Conservation (phyloP, 2,888 invertebrate species). For the Drosophila cracens region DNA sequence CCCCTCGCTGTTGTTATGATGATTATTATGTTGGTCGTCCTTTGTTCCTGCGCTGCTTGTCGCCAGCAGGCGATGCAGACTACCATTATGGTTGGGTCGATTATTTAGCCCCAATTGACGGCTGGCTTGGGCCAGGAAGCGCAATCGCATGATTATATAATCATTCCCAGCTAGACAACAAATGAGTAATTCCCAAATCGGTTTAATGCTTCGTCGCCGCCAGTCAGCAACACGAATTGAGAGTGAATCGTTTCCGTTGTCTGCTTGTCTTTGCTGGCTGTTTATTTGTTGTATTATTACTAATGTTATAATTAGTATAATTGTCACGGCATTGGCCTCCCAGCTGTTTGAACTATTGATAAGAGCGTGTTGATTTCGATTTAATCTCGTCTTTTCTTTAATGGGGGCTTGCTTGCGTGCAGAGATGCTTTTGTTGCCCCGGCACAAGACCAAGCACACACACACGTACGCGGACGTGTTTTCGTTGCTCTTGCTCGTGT, state of each 20-base stretch:
- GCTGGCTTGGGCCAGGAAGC: constrained; percentile 27
- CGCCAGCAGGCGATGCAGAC: constrained; percentile 26
- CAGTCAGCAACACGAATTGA: constrained; percentile 3
- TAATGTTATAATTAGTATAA: background rate
- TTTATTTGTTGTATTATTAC: constrained; percentile 10
- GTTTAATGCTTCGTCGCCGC: constrained; percentile 8
- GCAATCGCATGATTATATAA: constrained; percentile 49
- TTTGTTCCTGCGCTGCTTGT: constrained; percentile 9
- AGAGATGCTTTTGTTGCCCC: constrained; percentile 19
- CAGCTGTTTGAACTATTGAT: constrained; percentile 42
- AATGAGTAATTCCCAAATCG: constrained; percentile 15
- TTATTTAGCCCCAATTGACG: constrained; percentile 18
- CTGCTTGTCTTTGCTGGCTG: background rate
- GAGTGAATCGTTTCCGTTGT: constrained; percentile 14
- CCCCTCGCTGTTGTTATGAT: background rate
- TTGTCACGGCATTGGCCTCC: constrained; percentile 27
- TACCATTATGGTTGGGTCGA: background rate
- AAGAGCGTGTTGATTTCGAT: constrained; percentile 25
- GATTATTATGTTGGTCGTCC: background rate
- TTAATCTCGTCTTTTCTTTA: constrained; percentile 8
- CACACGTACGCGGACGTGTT: constrained; percentile 19
- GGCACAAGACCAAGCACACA: background rate
- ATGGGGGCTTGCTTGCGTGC: constrained; percentile 7
- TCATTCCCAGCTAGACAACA: background rate
- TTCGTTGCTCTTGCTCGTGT: background rate